These are phyloP conservation scores for Megalops cyprinoides DNA, from an alignment of 2,797 vertebrate species.

Conservation along the genomic window DNA sequence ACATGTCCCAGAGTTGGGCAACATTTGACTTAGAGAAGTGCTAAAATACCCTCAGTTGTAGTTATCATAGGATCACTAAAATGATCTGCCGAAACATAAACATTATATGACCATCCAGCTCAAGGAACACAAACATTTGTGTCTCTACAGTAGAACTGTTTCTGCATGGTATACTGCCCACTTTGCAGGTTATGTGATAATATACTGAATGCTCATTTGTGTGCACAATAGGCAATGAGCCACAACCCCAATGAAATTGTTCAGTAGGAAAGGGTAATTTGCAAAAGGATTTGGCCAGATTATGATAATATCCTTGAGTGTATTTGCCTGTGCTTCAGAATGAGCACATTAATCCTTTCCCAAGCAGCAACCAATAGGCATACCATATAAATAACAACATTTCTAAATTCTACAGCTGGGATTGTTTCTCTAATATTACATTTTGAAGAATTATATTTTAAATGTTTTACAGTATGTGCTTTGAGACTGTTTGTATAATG, in stretches of 20 bases:
- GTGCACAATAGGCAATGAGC: not conserved
- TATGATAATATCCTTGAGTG: not conserved
- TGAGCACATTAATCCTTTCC: not conserved
- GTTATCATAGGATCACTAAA: not conserved
- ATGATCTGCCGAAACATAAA: not conserved
- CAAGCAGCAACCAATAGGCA: not conserved
- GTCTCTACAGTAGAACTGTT: not conserved
- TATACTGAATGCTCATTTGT: not conserved
- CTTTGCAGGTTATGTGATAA: not conserved
- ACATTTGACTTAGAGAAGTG: not conserved
- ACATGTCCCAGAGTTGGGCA: not conserved
- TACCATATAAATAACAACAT: not conserved
- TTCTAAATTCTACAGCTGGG: not conserved
- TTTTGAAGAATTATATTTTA: not conserved
- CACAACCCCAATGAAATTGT: not conserved
- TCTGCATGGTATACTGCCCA: not conserved
- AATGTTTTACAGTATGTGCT: not conserved
- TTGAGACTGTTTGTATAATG: not conserved
- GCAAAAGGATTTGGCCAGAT: not conserved
- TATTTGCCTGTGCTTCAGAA: not conserved
- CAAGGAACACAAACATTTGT: no score
- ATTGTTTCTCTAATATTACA: not conserved
- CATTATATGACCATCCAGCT: not conserved
- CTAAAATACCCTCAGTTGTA: not conserved
- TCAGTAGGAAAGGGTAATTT: not conserved